These are phyloP conservation scores for Noctua comes DNA, from an alignment of 2,888 invertebrate species.

Conservation along the genomic window DNA sequence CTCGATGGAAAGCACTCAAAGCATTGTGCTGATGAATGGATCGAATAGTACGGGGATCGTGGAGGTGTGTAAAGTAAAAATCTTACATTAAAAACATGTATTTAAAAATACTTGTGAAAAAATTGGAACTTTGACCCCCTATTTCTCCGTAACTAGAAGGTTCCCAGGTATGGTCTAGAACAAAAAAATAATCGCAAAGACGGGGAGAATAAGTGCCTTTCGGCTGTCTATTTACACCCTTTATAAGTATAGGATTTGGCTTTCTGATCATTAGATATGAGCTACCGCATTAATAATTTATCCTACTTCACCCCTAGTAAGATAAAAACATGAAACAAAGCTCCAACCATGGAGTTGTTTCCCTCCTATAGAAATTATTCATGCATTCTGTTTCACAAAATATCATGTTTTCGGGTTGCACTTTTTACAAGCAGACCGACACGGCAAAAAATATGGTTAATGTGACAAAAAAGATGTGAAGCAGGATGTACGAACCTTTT, in stretches of 20 bases:
- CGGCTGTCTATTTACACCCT: too few relatives aligned
- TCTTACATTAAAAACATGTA: too few relatives aligned
- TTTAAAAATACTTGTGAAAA: too few relatives aligned
- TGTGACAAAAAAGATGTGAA: constrained; percentile 28
- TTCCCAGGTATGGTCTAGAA: too few relatives aligned
- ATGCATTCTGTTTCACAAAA: constrained; percentile 23
- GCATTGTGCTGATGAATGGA: too few relatives aligned
- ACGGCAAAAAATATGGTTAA: constrained; percentile 8
- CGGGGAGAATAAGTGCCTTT: too few relatives aligned
- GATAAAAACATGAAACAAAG: background rate
- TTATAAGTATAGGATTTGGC: background rate
- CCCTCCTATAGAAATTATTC: constrained; percentile 19
- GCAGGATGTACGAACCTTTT: constrained; percentile 22
- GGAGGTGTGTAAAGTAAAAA: too few relatives aligned
- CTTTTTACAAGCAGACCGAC: constrained; percentile 19
- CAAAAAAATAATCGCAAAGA: too few relatives aligned
- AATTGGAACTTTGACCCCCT: too few relatives aligned
- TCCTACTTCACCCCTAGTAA: background rate
- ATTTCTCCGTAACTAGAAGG: too few relatives aligned
- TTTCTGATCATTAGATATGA: background rate
- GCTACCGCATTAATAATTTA: background rate
- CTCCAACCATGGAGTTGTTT: background rate
- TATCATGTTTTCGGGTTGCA: constrained; percentile 8
- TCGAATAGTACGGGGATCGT: too few relatives aligned
- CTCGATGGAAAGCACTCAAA: too few relatives aligned